Percentiles rank a stretch among this genome's conserved stretches.
Conservation (phyloP, 2,888 invertebrate species). For the Coenonympha glycerion region DNA sequence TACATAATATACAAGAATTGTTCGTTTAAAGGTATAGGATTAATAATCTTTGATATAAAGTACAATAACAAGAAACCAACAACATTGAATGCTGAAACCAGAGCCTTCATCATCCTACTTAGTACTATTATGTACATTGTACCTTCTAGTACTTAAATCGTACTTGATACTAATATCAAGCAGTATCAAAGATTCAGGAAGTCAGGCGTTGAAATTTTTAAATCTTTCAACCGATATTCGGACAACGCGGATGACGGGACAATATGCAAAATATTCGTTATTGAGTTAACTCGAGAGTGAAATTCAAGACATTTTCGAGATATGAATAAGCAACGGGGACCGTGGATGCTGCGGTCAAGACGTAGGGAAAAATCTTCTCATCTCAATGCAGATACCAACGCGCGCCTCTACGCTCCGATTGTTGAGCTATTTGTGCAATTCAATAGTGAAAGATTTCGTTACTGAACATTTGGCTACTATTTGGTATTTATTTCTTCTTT, state of each 20-base stretch:
- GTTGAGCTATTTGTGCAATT: background rate
- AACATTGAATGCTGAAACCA: too few relatives aligned
- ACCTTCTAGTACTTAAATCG: too few relatives aligned
- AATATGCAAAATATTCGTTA: conserved; percentile 17
- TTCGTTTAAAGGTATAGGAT: too few relatives aligned
- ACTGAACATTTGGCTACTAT: background rate
- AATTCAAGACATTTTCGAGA: conserved; percentile 15
- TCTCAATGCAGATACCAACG: conserved; percentile 5
- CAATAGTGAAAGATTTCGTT: background rate
- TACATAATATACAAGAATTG: too few relatives aligned
- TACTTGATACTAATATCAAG: too few relatives aligned
- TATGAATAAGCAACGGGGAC: conserved; percentile 3
- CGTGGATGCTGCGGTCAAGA: conserved; percentile 18
- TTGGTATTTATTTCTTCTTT: too few relatives aligned
- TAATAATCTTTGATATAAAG: too few relatives aligned
- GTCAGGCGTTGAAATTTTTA: background rate
- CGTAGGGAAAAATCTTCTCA: conserved; percentile 13
- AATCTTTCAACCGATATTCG: background rate
- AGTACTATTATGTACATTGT: too few relatives aligned
- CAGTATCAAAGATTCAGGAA: too few relatives aligned
- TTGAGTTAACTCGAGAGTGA: conserved; percentile 2
- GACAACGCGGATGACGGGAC: background rate
- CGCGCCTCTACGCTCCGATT: background rate
- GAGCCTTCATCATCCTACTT: too few relatives aligned
- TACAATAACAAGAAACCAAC: too few relatives aligned